Percentiles rank a stretch among this genome's conserved stretches.
phyloP scores from a whole-genome alignment of 1,140 invertebrate genomes.

The Pogonus chalceus region DNA sequence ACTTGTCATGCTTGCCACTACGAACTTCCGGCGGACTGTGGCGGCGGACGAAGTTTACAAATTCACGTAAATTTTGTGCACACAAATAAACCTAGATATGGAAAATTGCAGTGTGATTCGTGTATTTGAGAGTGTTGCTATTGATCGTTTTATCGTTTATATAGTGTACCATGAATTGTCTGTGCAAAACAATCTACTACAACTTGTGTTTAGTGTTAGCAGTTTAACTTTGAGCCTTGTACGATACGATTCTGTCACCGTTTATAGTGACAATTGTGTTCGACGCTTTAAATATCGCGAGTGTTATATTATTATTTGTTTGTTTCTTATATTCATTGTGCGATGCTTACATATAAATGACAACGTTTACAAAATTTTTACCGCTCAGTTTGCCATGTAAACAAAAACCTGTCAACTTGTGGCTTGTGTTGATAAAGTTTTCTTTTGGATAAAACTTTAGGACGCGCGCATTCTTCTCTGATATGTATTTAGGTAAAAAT shows the following conservation, averaged over 20 bases:
- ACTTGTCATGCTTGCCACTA: conserved; percentile 60
- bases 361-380: too few species aligned
- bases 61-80: too few species aligned
- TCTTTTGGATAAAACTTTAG: neutral
- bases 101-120: neutral
- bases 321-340: neutral
- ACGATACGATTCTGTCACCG: neutral
- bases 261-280: neutral
- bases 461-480: neutral
- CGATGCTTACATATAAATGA: neutral
- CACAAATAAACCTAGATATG: neutral
- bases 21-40: conserved; percentile 42
- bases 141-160: neutral
- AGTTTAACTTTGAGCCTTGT: neutral
- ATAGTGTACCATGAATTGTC: neutral
- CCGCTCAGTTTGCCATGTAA: neutral
- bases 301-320: neutral
- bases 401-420: neutral
- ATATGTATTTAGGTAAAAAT: neutral
- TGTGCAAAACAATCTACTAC: neutral
- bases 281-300: neutral
- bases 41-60: conserved; percentile 39
- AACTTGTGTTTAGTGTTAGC: neutral
- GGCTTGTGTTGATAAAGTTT: neutral
- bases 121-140: neutral